phyloP scores from a whole-genome alignment of 2,797 vertebrate species.

The Poeciliopsis turneri region DNA sequence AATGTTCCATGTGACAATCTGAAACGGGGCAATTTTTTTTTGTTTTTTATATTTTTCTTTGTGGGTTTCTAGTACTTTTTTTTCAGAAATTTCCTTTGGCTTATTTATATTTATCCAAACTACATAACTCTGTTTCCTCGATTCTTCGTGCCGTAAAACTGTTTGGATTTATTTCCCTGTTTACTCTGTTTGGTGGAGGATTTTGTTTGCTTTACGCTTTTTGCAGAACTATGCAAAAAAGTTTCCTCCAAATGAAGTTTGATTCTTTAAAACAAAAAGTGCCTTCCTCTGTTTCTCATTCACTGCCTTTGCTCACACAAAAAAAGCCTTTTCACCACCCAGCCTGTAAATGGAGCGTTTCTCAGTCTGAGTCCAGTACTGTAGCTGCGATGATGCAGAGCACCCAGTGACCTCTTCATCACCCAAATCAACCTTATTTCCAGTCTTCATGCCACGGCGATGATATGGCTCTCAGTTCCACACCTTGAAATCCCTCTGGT shows the following conservation, averaged over 20 bases:
- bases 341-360: conserved; percentile 7
- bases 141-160: background rate
- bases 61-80: too few species aligned
- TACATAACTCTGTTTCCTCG: background rate
- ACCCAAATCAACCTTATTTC: conserved; percentile 3
- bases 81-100: too few species aligned
- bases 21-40: background rate
- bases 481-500: conserved; percentile 52
- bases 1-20: background rate
- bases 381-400: conserved; percentile 20
- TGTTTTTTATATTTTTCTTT: background rate
- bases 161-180: background rate
- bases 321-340: background rate
- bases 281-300: background rate
- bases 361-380: conserved; percentile 31
- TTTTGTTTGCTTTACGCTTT: background rate
- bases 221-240: background rate
- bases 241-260: background rate
- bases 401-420: conserved; percentile 27
- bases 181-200: background rate
- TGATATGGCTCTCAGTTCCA: conserved; percentile 22
- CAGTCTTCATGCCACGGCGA: background rate
- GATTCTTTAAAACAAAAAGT: background rate
- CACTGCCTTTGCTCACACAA: conserved; percentile 9
- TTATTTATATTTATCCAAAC: background rate